Evolutionary conservation across 2,113 vertebrate species (phyloP), one percentile per base, ranked within the genome.

Genomic region (Pollachius pollachius): DNA sequence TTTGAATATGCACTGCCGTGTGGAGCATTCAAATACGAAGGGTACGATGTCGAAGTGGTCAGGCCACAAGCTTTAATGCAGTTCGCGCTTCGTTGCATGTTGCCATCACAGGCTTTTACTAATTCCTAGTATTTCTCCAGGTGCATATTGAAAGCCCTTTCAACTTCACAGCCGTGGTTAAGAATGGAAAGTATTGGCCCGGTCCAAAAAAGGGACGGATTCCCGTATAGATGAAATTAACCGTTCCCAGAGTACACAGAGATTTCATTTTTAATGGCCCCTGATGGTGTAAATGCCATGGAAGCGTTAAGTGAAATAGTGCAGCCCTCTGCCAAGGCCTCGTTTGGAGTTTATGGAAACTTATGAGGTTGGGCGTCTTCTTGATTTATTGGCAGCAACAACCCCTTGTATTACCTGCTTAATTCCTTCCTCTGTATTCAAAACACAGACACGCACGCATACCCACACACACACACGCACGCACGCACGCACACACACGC

Each of bases 261-360:
- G n/a, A 57, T 57, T 16, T n/a, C 54, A 57, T 57, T 7, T 57
- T 9, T n/a, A 7, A 57, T 16, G 16, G 16, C 15, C 54, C 16
- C 54, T 54, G 12, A 3, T 48, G 62, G 64, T 58, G 68, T 67
- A 71, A 71, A 67, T 62, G 23, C 5, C 70, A 15, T n/a, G 62
- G 57, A 80, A 64, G 16, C 59, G 7, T n/a, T 67, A 25, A 78
- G 69, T 78, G 17, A 68, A 77, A 73, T 64, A 68, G 56, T 15
- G 48, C 23, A 27, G 9, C 41, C 1, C 41, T 41, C 74, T 75
- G 54, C 65, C 67, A 61, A 76, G 6, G n/a, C 21, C 1, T 17
- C 15, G 56, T 6, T 58, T 58, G 15, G 15, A 58, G 15, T 5
- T 56, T 54, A 69, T 80, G 75, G 68, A 75, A 80, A 81, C 60